Evolutionary conservation across 2,888 invertebrate species (phyloP).

Genomic region (Sinodicranocentrus sp.): DNA sequence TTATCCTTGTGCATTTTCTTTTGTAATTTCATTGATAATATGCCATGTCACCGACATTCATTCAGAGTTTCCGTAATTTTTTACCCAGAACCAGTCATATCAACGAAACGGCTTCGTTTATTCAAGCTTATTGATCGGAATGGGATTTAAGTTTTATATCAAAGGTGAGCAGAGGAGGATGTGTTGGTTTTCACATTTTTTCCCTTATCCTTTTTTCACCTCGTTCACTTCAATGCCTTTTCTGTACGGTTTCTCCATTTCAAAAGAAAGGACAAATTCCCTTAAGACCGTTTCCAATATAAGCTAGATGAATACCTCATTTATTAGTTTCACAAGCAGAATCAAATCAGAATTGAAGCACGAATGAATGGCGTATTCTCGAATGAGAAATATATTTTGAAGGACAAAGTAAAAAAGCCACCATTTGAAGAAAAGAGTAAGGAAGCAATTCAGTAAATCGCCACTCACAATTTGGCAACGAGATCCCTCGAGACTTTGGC

Average conservation of each 20-base stretch:
- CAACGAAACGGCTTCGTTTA: not conserved
- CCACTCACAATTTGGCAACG: constrained; percentile 56
- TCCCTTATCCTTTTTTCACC: constrained; percentile 32
- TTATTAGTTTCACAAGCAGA: constrained; percentile 62
- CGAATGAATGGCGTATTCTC: not conserved
- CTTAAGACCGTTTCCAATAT: constrained; percentile 45
- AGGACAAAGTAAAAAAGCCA: constrained; percentile 34
- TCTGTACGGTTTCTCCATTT: constrained; percentile 27
- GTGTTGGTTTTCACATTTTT: constrained; percentile 12
- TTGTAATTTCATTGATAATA: constrained; percentile 40
- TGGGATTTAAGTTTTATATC: constrained; percentile 38
- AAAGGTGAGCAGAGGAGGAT: constrained; percentile 19
- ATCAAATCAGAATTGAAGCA: constrained; percentile 42
- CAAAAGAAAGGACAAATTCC: constrained; percentile 25
- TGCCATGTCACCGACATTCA: constrained; percentile 40
- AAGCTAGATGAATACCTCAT: constrained; percentile 54
- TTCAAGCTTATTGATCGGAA: constrained; percentile 42
- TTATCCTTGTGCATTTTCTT: constrained; percentile 32
- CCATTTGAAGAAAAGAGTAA: constrained; percentile 21
- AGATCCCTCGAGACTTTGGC: constrained; percentile 58
- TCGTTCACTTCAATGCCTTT: constrained; percentile 31
- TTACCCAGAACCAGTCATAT: constrained; percentile 22
- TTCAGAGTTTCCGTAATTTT: constrained; percentile 29
- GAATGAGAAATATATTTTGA: constrained; percentile 6
- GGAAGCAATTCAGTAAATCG: constrained; percentile 58